Conservation (phyloP, 2,113 vertebrate genomes). For the Tychaedon coryphoeus region DNA sequence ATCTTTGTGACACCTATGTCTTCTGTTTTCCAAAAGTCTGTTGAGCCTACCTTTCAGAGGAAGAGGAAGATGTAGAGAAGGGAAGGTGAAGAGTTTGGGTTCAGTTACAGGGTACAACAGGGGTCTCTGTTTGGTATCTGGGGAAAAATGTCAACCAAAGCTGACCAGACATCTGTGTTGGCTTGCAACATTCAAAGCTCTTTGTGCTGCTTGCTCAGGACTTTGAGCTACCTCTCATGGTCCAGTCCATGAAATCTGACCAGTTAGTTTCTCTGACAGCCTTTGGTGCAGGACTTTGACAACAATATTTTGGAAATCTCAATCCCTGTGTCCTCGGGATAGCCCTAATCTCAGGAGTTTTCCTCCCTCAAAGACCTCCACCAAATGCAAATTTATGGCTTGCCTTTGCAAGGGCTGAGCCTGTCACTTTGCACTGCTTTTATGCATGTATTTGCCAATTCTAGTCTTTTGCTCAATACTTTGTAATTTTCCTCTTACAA, state of each 20-base stretch:
- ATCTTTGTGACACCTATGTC: background rate
- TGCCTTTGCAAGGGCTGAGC: background rate
- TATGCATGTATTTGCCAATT: background rate
- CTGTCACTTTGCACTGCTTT: background rate
- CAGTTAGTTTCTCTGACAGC: background rate
- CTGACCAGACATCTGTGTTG: background rate
- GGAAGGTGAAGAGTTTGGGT: background rate
- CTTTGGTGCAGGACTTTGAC: background rate
- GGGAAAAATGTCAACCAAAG: background rate
- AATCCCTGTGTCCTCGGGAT: background rate
- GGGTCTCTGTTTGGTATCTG: background rate
- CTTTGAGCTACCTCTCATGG: background rate
- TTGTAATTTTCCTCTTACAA: background rate
- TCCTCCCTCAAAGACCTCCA: background rate
- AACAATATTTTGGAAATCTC: background rate
- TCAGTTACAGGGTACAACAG: background rate
- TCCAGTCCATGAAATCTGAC: background rate
- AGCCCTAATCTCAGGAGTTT: background rate
- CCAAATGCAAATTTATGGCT: background rate
- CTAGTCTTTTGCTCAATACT: background rate
- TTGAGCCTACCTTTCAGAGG: rapidly evolving
- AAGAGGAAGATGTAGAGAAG: background rate
- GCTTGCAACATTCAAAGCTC: background rate
- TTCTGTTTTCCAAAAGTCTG: background rate
- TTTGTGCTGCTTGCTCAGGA: background rate